Percentiles rank a stretch among this genome's conserved stretches.
Conservation (phyloP, 2,797 vertebrate species). For the Sparus aurata region DNA sequence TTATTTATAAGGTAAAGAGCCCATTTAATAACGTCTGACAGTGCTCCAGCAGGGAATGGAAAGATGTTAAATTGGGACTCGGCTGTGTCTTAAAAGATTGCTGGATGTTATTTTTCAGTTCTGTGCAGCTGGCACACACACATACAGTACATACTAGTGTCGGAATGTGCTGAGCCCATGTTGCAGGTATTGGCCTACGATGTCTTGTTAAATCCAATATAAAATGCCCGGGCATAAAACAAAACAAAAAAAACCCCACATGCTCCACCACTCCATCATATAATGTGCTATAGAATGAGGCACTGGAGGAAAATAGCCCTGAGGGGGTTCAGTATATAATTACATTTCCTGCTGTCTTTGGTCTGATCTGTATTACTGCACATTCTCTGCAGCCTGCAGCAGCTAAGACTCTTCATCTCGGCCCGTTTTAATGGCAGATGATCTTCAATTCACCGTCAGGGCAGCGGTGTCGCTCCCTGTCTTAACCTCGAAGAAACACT, state of each 20-base stretch:
- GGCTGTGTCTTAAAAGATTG: neutral
- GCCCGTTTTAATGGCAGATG: slow-evolving; percentile 23
- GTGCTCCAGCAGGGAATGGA: neutral
- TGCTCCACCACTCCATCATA: slow-evolving; percentile 10
- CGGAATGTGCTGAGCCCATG: neutral
- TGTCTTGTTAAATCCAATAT: slow-evolving; percentile 17
- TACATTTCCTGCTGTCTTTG: slow-evolving; percentile 53
- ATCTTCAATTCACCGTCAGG: slow-evolving; percentile 29
- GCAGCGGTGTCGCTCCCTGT: slow-evolving; percentile 11
- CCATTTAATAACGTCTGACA: neutral
- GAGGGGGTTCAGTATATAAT: slow-evolving; percentile 54
- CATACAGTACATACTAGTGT: neutral
- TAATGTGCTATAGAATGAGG: slow-evolving; percentile 33
- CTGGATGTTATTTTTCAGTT: neutral
- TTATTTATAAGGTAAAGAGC: neutral
- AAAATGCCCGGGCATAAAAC: neutral
- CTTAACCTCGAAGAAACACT: slow-evolving; percentile 38
- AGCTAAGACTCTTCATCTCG: slow-evolving; percentile 11
- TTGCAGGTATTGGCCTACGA: neutral
- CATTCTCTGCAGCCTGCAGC: slow-evolving; percentile 38
- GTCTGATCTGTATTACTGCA: slow-evolving; percentile 51
- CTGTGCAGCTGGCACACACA: neutral
- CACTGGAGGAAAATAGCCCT: slow-evolving; percentile 40
- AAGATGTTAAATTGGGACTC: neutral
- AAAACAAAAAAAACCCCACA: slow-evolving; percentile 11